Evolutionary conservation across 1,140 invertebrate species (phyloP), one percentile per base, ranked within the genome.

Genomic region (Lasioglossum baleicum): DNA sequence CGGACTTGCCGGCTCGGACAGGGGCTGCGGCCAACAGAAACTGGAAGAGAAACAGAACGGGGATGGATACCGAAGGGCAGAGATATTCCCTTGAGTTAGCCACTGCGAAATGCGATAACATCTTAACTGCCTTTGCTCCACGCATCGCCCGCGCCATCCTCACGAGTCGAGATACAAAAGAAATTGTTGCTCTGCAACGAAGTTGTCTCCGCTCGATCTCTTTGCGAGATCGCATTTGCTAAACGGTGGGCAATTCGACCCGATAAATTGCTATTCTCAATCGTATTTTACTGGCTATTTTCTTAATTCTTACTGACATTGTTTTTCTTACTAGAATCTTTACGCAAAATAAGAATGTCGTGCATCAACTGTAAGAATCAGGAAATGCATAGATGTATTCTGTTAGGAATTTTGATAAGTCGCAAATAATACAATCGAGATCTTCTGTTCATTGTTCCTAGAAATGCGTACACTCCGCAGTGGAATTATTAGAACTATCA

Each of bases 51-150:
- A 69, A 65, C 26, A 35, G 75, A 58, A 71, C 66, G 71, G 67
- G 61, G 64, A 65, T 44, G 61, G 79, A 72, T 74, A 78, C 60
- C 40, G 31, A 20, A 26, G 75, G 75, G 68, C 60, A 65, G 67
- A 58, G 73, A 70, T 77, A 87, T 79, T 81, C 85, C 75, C 66
- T 51, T 22, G 75, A 86, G 81, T 69, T 86, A 71, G 60, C 78
- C 75, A 67, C 66, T 72, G 68, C 56, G 63, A 75, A 75, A 83
- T 69, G 82, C 66, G 86, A 88, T 88, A 87, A 87, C 83, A 87
- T 85, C 86, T 87, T 83, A 87, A 88, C 85, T 88, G 82, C 74
- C 48, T 80, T 71, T 67, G 72, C 77, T 73, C 76, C 65, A 81
- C 53, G 72, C 67, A 72, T 71, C 58, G 75, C 64, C 64, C 64